Percentiles rank a stretch among this genome's conserved stretches.
These are phyloP conservation scores for Melanotus villosus DNA, from an alignment of 2,888 invertebrate species.

Conservation along the genomic window DNA sequence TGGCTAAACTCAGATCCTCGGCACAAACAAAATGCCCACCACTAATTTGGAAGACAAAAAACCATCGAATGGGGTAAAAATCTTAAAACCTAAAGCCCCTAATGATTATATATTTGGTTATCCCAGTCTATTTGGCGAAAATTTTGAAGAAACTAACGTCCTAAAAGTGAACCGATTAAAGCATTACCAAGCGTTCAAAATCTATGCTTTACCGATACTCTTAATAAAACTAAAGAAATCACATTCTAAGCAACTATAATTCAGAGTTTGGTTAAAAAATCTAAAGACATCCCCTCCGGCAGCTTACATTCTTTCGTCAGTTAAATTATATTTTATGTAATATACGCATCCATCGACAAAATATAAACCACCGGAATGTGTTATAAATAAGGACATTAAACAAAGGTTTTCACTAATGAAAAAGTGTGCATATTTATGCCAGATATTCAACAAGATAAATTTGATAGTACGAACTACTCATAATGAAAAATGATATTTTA, in stretches of 20 bases:
- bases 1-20: conserved; percentile 6
- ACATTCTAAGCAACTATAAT: neutral
- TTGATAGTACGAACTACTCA: neutral
- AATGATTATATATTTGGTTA: conserved; percentile 59
- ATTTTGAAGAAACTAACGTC: conserved; percentile 36
- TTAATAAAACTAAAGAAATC: conserved; percentile 20
- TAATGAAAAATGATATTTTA: conserved; percentile 29
- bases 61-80: conserved; percentile 42
- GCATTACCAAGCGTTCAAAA: conserved; percentile 25
- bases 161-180: conserved; percentile 37
- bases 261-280: neutral
- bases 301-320: too few relatives aligned
- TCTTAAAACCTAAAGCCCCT: conserved; percentile 51
- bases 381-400: too few relatives aligned
- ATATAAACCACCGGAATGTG: too few relatives aligned
- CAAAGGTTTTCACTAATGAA: too few relatives aligned
- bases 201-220: conserved; percentile 19
- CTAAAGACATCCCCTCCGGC: neutral
- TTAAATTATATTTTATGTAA: too few relatives aligned
- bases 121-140: conserved; percentile 62
- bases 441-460: conserved; percentile 15
- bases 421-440: conserved; percentile 1
- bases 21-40: conserved; percentile 10
- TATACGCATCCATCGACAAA: too few relatives aligned
- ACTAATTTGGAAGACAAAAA: conserved; percentile 53